Evolutionary conservation across 1,140 invertebrate species (phyloP).

Genomic region (Sycophaga agraensis): DNA sequence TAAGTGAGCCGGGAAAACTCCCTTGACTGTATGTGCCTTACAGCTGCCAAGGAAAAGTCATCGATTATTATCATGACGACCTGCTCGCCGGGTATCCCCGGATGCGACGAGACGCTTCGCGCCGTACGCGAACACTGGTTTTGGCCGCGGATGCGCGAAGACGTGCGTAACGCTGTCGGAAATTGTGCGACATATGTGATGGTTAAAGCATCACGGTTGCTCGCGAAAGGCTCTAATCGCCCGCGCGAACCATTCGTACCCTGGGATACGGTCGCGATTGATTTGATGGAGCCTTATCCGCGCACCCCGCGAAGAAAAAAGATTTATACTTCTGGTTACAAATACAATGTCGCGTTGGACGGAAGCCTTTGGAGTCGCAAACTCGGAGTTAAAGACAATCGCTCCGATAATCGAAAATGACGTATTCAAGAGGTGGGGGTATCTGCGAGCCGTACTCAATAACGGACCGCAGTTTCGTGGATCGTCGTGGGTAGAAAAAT

Average conservation of each 20-base stretch:
- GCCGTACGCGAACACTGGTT: neutral
- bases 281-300: slow-evolving; percentile 52
- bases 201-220: neutral
- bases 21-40: too few species aligned
- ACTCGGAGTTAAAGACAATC: neutral
- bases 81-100: neutral
- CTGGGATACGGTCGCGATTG: slow-evolving; percentile 44
- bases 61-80: neutral
- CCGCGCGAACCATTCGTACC: slow-evolving; percentile 22
- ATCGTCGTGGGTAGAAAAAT: neutral
- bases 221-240: neutral
- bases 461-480: neutral
- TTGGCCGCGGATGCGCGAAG: neutral
- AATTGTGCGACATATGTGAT: too few species aligned
- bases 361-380: slow-evolving; percentile 13
- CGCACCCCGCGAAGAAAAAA: slow-evolving; percentile 30
- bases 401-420: neutral
- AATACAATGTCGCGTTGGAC: slow-evolving; percentile 27
- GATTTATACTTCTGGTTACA: slow-evolving; percentile 11
- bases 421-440: too few species aligned
- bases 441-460: neutral
- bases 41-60: neutral
- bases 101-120: neutral
- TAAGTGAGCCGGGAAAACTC: neutral
- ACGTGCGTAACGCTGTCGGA: neutral